Evolutionary conservation across 2,113 vertebrate genomes (phyloP), one percentile per base, ranked within the genome.

Genomic region (Ophthalmolycus amberensis): DNA sequence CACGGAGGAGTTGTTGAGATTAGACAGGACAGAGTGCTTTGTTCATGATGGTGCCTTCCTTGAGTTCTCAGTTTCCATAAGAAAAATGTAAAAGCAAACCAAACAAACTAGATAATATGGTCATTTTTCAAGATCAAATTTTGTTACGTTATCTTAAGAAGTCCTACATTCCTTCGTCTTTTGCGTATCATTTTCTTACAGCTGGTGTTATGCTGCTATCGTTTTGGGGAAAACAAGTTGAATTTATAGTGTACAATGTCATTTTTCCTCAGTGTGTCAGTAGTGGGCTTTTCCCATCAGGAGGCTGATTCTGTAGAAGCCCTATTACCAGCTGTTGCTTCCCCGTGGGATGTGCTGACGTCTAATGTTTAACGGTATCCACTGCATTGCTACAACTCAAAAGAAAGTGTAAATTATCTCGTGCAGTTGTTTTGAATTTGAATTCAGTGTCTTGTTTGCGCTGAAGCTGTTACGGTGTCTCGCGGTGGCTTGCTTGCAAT

Each of bases 11-110:
- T 65, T 29, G 52, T 72, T 59, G 37, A 67, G 22, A 44, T 65
- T 20, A 48, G 71, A 85, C 59, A 66, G 62, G 65, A 73, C 71
- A 38, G 79, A 90, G 72, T 82, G 71, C 73, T 83, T 88, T 85
- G 89, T 77, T 89, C 79, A 90, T 90, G 81, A 93, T 64, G 88
- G 94, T 94, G 94, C 93, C 94, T 95, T 93, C 59, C 59, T 92
- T 85, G 10, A 71, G 68, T 83, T 85, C 27, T 73, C 46, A 75
- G 66, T 85, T 85, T 81, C 73, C 79, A 84, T 67, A 56, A 25
- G 16, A 72, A 72, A 80, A 56, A 65, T 32, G 3, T 37, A 59
- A 15, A 34, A 22, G 52, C 27, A 20, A 44, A 44, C 38, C 38
- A 16, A 29, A 73, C 50, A 18, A 71, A 38, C 69, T 29, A 32